Evolutionary conservation across 2,113 vertebrate genomes (phyloP).

Genomic region (Symphodus melops): DNA sequence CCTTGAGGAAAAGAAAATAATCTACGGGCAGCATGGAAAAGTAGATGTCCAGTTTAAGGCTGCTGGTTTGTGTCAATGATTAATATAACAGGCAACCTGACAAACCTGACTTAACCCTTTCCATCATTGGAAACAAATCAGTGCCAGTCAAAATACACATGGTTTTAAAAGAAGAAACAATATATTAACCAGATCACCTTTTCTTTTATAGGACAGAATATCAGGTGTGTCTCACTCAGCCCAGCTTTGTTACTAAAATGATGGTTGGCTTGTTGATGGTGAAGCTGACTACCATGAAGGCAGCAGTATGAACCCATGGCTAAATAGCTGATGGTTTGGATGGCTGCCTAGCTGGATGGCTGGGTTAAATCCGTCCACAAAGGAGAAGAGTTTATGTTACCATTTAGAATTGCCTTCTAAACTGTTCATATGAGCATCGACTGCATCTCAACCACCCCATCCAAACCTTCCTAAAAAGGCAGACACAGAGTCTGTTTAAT

Average conservation of each 20-base stretch:
- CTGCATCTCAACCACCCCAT: conserved; percentile 43
- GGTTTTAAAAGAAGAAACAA: conserved; percentile 34
- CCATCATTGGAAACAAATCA: conserved; percentile 41
- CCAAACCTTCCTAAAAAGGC: conserved; percentile 61
- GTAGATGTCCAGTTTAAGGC: conserved; percentile 33
- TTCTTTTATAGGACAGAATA: conserved; percentile 17
- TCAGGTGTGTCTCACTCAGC: conserved; percentile 18
- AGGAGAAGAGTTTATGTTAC: conserved; percentile 65
- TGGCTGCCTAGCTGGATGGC: conserved; percentile 9
- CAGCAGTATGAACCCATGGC: conserved; percentile 26
- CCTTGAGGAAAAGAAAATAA: conserved; percentile 17
- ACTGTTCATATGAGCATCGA: conserved; percentile 61
- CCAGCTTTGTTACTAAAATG: conserved; percentile 28
- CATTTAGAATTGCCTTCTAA: conserved; percentile 66
- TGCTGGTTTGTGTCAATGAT: conserved; percentile 38
- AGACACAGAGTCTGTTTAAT: conserved; percentile 40
- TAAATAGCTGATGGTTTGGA: conserved; percentile 26
- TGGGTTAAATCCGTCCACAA: conserved; percentile 43
- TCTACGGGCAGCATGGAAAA: conserved; percentile 25
- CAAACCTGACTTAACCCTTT: no score
- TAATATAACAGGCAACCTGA: conserved; percentile 49
- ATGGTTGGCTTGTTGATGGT: conserved; percentile 12
- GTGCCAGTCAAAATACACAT: conserved; percentile 50
- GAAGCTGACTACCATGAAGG: conserved; percentile 17
- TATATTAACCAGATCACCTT: conserved; percentile 32